Evolutionary conservation across 2,797 vertebrate species (phyloP).

Genomic region (Kryptopterus vitreolus): DNA sequence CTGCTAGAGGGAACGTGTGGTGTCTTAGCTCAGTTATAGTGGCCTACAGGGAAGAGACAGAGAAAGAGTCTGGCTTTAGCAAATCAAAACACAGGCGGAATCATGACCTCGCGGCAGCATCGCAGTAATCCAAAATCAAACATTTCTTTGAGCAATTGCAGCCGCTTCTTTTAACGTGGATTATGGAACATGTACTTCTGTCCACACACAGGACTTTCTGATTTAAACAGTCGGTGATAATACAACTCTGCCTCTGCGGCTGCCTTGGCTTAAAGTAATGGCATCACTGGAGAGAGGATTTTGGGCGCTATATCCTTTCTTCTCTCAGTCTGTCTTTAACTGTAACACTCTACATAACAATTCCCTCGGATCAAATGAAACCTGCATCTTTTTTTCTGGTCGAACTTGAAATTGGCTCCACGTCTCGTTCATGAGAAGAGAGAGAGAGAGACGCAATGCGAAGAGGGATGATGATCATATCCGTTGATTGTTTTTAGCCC

Average conservation of each 20-base stretch:
- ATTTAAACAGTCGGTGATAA: constrained; percentile 2
- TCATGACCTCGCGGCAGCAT: constrained; percentile 10
- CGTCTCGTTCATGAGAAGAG: not conserved
- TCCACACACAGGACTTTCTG: not conserved
- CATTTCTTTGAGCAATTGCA: not conserved
- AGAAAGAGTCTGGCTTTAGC: constrained; percentile 6
- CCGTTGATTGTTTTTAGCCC: constrained; percentile 39
- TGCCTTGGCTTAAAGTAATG: constrained; percentile 13
- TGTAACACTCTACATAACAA: constrained; percentile 18
- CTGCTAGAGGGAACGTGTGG: not conserved
- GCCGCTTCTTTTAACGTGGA: not conserved
- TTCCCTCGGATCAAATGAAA: constrained; percentile 33
- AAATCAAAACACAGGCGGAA: not conserved
- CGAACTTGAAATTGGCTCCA: constrained; percentile 17
- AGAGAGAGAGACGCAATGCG: not conserved
- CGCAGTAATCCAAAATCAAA: constrained; percentile 8
- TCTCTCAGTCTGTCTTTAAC: not conserved
- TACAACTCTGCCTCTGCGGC: not conserved
- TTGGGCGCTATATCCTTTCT: not conserved
- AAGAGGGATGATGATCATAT: constrained; percentile 34
- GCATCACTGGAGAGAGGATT: not conserved
- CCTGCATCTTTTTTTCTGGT: constrained; percentile 20
- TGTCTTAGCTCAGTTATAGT: constrained; percentile 12
- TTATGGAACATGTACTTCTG: not conserved
- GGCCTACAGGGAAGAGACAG: not conserved